Evolutionary conservation across 2,113 vertebrate genomes (phyloP), one percentile per base, ranked within the genome.

Genomic region (Gobiocypris rarus): DNA sequence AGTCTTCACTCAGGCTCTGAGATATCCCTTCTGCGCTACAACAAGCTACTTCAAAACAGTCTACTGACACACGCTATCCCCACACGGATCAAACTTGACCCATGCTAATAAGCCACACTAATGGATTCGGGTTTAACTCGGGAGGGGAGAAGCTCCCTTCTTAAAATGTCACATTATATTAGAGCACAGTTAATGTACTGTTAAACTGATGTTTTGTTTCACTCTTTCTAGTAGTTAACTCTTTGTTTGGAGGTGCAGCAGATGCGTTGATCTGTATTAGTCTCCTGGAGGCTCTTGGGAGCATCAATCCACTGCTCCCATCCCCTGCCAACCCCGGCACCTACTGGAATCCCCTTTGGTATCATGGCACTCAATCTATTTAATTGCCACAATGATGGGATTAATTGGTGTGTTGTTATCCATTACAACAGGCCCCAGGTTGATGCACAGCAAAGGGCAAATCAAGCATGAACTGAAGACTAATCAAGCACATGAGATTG

Each of bases 361-460:
- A 81, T 80, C 76, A 24, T 38, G 31, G 69, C 70, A 4, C 71
- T 85, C 84, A 65, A 85, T 85, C 87, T 88, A 89, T 87, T 86
- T 92, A 93, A 93, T 91, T 90, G 89, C 84, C 91, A 90, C 86
- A 89, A 88, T 91, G 90, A 91, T 90, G 89, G 90, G 87, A 92
- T 91, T 92, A 93, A 93, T 92, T 92, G 86, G 88, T 89, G 89
- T 91, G 85, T 92, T 92, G 91, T 93, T 89, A 90, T 88, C 87
- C 79, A 50, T 76, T 83, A 82, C 82, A 81, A 85, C 83, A 85
- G 83, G 85, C 86, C 90, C 75, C 83, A 80, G 91, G 81, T 88
- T 89, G 86, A 86, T 84, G 76, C 84, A 86, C 87, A 80, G 91
- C 92, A 91, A 93, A 91, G 89, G 91, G 82, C 91, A 90, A 92